Conservation (phyloP, 1,140 invertebrate genomes). For the Zaprionus capensis region DNA sequence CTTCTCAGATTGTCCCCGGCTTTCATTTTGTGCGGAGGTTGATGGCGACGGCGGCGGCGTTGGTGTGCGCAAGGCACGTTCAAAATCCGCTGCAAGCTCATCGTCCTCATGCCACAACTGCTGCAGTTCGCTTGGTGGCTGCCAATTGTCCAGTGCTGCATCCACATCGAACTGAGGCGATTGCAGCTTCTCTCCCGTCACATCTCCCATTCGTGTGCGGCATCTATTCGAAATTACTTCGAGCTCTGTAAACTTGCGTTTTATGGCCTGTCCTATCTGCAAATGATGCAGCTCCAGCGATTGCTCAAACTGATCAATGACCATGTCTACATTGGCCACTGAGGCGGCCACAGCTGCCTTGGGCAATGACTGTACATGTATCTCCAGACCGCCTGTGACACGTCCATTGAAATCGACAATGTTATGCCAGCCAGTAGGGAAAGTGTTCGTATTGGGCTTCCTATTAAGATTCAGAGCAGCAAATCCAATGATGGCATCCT, state of each 20-base stretch:
- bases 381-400: constrained; percentile 87
- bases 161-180: constrained; percentile 66
- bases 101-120: constrained; percentile 84
- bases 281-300: constrained; percentile 65
- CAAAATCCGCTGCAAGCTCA: constrained; percentile 86
- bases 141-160: constrained; percentile 62
- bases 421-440: constrained; percentile 87
- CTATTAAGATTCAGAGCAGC: constrained; percentile 86
- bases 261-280: constrained; percentile 84
- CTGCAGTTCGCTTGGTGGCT: constrained; percentile 71
- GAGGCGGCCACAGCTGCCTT: not conserved
- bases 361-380: constrained; percentile 69
- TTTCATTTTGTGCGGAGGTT: constrained; percentile 54
- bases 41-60: constrained; percentile 58
- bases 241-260: constrained; percentile 87
- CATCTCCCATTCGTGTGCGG: constrained; percentile 85
- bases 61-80: constrained; percentile 64
- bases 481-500: constrained; percentile 86
- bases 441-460: constrained; percentile 84
- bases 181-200: constrained; percentile 85
- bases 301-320: constrained; percentile 69
- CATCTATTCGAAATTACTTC: constrained; percentile 87
- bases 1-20: constrained; percentile 36
- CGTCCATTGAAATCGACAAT: constrained; percentile 87
- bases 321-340: constrained; percentile 49